phyloP scores from a whole-genome alignment of 2,888 invertebrate genomes.

The Notodonta dromedarius region DNA sequence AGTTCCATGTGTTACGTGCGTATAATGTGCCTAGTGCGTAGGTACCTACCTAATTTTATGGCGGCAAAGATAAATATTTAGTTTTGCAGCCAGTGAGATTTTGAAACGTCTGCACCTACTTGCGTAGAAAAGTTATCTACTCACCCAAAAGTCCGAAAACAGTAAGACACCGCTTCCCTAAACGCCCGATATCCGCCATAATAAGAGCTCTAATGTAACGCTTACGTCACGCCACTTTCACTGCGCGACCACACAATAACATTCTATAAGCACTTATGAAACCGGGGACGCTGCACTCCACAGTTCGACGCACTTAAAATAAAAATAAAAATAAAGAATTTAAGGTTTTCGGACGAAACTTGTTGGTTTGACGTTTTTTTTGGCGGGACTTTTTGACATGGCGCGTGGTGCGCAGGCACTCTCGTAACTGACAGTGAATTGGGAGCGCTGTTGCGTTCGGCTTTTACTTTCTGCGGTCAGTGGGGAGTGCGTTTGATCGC shows the following conservation, averaged over 20 bases:
- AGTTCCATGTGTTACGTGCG: no score
- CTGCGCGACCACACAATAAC: conserved; percentile 66
- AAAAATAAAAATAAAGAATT: conserved; percentile 46
- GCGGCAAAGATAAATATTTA: no score
- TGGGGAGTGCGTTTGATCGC: conserved; percentile 61
- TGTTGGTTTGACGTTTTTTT: conserved; percentile 51
- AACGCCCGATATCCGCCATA: conserved; percentile 74
- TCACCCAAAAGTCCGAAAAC: conserved; percentile 63
- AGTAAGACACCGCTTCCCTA: conserved; percentile 71
- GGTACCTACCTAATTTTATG: no score
- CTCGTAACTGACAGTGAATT: conserved; percentile 71
- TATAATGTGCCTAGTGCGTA: no score
- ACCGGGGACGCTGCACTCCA: conserved; percentile 65
- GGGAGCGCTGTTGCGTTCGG: conserved; percentile 57
- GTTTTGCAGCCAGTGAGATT: no score
- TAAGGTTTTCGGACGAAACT: conserved; percentile 41
- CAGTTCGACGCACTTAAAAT: conserved; percentile 67
- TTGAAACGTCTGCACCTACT: not conserved
- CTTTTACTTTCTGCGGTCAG: conserved; percentile 81
- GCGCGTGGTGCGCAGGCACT: conserved; percentile 74
- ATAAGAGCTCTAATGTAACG: conserved; percentile 72
- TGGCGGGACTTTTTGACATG: conserved; percentile 59
- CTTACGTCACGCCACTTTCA: conserved; percentile 82
- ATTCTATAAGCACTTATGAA: conserved; percentile 71
- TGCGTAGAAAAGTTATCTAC: conserved; percentile 29